A percentile compares a stretch with the other conserved stretches of the same genome.
These are phyloP conservation scores for Muraenolepis orangiensis DNA, from an alignment of 2,797 vertebrate species.

Conservation along the genomic window DNA sequence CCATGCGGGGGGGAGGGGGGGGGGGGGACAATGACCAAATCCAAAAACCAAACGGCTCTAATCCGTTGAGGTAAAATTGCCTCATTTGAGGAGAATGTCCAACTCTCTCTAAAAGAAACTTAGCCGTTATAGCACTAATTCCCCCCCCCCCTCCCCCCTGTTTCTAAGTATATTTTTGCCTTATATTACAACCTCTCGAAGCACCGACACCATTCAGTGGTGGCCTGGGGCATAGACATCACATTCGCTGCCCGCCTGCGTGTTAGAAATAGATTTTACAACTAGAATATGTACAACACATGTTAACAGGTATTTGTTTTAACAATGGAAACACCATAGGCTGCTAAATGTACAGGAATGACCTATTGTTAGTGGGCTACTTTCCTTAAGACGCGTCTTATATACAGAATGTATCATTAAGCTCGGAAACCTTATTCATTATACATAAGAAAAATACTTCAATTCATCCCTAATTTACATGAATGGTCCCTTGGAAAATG, in stretches of 20 bases:
- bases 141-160: conserved; percentile 31
- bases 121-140: neutral
- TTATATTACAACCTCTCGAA: conserved; percentile 48
- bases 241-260: conserved; percentile 45
- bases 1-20: conserved; percentile 49
- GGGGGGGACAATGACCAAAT: conserved; percentile 44
- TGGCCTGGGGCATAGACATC: conserved; percentile 27
- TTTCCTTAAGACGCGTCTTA: conserved; percentile 46
- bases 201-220: conserved; percentile 33
- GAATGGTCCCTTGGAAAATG: conserved; percentile 57
- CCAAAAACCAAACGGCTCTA: conserved; percentile 27
- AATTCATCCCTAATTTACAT: conserved; percentile 49
- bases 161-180: conserved; percentile 29
- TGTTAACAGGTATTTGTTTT: conserved; percentile 13
- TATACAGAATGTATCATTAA: conserved; percentile 45
- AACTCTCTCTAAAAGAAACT: conserved; percentile 30
- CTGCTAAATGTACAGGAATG: conserved; percentile 37
- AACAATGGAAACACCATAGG: conserved; percentile 18
- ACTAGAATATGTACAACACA: conserved; percentile 62
- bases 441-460: conserved; percentile 57
- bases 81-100: conserved; percentile 40
- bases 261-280: conserved; percentile 54
- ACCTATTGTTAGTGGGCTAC: conserved; percentile 38
- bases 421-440: conserved; percentile 32
- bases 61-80: conserved; percentile 44